Conservation (phyloP, 2,797 vertebrate genomes). For the Simalia tracyae region DNA sequence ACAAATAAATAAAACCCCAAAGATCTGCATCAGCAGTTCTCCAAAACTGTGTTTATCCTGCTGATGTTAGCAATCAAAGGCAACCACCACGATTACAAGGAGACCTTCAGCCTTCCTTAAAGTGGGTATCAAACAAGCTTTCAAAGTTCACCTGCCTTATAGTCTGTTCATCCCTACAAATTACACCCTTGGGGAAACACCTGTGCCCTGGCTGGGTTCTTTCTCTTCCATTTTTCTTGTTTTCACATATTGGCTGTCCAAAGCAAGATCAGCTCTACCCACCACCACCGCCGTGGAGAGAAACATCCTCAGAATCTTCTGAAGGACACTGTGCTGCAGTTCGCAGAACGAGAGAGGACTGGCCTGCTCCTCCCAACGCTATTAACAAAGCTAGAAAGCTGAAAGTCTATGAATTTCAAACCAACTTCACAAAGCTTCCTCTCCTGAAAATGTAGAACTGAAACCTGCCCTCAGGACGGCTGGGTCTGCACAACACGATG, state of each 20-base stretch:
- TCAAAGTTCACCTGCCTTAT: background rate
- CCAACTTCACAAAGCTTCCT: background rate
- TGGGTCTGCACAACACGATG: background rate
- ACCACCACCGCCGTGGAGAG: background rate
- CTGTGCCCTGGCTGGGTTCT: background rate
- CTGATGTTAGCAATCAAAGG: background rate
- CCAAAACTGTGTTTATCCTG: background rate
- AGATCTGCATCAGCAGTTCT: background rate
- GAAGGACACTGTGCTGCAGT: background rate
- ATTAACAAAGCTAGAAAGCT: background rate
- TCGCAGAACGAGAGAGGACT: background rate
- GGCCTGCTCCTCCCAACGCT: conserved; percentile 33
- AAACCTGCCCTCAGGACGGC: background rate
- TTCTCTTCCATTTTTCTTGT: background rate
- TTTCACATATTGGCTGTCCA: background rate
- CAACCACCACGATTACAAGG: background rate
- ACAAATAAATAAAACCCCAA: background rate
- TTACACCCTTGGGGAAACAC: background rate
- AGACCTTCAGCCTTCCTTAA: too few species aligned
- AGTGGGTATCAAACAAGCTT: background rate
- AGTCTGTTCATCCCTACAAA: too few species aligned
- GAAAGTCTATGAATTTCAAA: too few species aligned
- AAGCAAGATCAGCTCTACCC: background rate
- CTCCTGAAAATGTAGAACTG: background rate
- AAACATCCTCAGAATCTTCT: conserved; percentile 9